Evolutionary conservation across 2,888 invertebrate species (phyloP).

Genomic region (Campaea margaritaria): DNA sequence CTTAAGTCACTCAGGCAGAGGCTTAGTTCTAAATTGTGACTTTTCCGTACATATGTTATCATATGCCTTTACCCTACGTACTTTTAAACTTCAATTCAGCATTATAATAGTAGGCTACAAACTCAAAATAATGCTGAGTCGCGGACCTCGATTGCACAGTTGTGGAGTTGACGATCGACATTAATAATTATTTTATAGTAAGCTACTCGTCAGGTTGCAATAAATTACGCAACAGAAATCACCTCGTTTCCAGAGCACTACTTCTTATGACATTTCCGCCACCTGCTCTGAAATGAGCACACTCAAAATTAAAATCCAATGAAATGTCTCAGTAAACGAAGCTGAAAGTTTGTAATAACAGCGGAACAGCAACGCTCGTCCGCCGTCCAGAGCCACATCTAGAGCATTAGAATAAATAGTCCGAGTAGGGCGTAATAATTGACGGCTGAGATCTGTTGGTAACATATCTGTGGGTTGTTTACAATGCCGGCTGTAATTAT

Average conservation of each 20-base stretch:
- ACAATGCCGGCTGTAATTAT: constrained; percentile 20
- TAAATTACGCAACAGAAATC: constrained; percentile 22
- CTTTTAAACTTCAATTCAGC: too few relatives aligned
- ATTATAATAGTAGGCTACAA: too few relatives aligned
- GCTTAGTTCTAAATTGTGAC: too few relatives aligned
- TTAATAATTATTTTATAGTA: too few relatives aligned
- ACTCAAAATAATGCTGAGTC: constrained; percentile 1
- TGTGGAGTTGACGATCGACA: not conserved
- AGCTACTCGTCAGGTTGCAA: constrained; percentile 1
- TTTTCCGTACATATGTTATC: too few relatives aligned
- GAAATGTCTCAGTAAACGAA: not conserved
- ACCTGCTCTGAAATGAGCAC: constrained; percentile 12
- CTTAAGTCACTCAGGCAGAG: too few relatives aligned
- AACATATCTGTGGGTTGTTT: constrained; percentile 23
- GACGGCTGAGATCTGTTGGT: constrained; percentile 24
- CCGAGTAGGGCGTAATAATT: constrained; percentile 1
- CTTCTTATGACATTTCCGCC: constrained; percentile 25
- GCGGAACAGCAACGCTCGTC: too few relatives aligned
- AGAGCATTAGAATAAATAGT: constrained; percentile 3
- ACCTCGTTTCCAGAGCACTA: constrained; percentile 21
- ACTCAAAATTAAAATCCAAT: not conserved
- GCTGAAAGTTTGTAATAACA: not conserved
- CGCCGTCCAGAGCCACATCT: too few relatives aligned
- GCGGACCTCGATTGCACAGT: constrained; percentile 10
- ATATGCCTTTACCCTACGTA: too few relatives aligned